Conservation (phyloP, 1,140 invertebrate genomes). For the Rhizoglyphus robini region DNA sequence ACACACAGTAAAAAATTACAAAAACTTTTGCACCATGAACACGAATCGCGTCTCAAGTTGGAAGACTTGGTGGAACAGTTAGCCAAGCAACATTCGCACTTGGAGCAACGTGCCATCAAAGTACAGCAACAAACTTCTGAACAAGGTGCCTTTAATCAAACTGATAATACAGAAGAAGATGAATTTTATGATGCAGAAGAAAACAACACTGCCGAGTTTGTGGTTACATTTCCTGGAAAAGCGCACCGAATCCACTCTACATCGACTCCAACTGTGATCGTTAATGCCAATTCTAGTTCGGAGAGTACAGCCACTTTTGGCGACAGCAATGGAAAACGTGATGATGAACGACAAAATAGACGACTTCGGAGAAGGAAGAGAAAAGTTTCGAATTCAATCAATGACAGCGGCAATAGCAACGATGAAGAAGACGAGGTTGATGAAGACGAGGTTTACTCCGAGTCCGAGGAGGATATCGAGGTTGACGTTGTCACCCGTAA, state of each 20-base stretch:
- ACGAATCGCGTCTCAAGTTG: constrained; percentile 78
- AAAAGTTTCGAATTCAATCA: background rate
- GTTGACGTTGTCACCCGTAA: constrained; percentile 3
- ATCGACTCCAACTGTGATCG: background rate
- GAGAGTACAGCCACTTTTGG: background rate
- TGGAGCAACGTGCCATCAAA: constrained; percentile 62
- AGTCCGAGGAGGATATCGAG: background rate
- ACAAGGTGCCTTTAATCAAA: constrained; percentile 1
- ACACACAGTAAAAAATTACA: constrained; percentile 77
- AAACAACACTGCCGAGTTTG: constrained; percentile 36
- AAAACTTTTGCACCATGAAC: constrained; percentile 77
- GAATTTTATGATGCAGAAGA: constrained; percentile 77
- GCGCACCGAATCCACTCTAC: constrained; percentile 28
- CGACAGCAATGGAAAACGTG: background rate
- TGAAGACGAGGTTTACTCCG: background rate
- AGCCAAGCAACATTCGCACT: constrained; percentile 82
- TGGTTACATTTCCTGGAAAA: constrained; percentile 35
- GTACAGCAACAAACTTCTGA: constrained; percentile 25
- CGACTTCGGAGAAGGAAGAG: background rate
- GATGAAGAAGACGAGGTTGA: constrained; percentile 2
- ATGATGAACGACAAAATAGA: background rate
- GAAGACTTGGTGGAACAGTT: constrained; percentile 95
- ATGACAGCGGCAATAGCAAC: constrained; percentile 14
- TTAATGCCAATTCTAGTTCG: background rate
- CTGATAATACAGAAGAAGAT: constrained; percentile 53